Base-by-base conservation (phyloP, 2,113 vertebrate genomes). In the Ciconia maguari region DNA sequence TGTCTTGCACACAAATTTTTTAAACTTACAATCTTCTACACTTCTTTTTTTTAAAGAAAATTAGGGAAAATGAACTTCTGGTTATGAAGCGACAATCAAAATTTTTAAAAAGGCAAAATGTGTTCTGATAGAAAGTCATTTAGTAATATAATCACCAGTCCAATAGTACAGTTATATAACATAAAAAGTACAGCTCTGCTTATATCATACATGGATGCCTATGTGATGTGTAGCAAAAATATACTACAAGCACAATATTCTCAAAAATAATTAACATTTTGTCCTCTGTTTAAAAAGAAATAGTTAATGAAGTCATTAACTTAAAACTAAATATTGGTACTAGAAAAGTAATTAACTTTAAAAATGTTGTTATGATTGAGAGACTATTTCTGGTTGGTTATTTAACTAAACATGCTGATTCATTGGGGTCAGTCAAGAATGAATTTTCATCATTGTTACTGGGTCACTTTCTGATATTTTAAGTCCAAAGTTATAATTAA, bases 401-500 rank as follows among this genome's bases (percentile, higher is more conserved):
- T 82, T 96, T 92, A 96, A 91, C 52, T 76, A 72, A 94, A 91
- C 57, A 87, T 83, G 83, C 77, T 93, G 93, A 85, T 94, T 94
- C 89, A 87, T 0, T 65, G 34, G 41, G n/a, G 91, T 79, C 93
- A 83, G 44, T 55, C 25, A 55, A 72, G 62, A 94, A 87, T 21
- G 46, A 91, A 89, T 84, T 87, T 87, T 87, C 38, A 48, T 41
- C 6, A 0, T n/a, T 62, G 75, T 60, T 92, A 87, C 57, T 65
- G 51, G 48, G 77, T 91, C 69, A 69, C 27, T 62, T 96, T 89
- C 74, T 92, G n/a, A 71, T 41, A 89, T 41, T 60, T 6, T 52
- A 87, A 91, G 51, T 61, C 46, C 36, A 79, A 76, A 88, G 49
- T 68, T 82, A 52, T 18, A 82, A 82, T 24, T 71, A 2, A 69